Base-by-base conservation (phyloP, 1,140 invertebrate species). In the Zaprionus gabonicus region DNA sequence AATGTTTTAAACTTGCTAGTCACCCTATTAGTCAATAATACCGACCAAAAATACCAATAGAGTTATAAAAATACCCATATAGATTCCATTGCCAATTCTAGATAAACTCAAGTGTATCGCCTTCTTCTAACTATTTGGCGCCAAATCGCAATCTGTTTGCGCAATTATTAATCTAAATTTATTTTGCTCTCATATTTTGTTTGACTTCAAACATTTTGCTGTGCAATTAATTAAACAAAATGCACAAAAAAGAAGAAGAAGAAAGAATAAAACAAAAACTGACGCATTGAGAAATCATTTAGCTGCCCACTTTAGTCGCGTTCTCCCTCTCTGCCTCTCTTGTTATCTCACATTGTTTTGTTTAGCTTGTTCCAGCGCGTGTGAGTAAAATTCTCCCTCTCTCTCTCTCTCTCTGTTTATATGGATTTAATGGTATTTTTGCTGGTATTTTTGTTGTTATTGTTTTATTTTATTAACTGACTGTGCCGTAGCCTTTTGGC, bases 101-200 rank as follows among this genome's bases (percentile, higher is more conserved):
- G 36, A 28, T 66, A 28, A 25, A 28, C 36, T 28, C 6, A 56
- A 56, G 6, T 31, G 10, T 66, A 57, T 31, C 36, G 12, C 2
- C 12, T 5, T 56, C 7, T 36, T 38, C 7, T 38, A 56, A 56
- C 53, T 31, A 58, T 58, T 67, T 67, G 65, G 65, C 64, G 53
- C 64, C 64, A 66, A 64, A 36, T 64, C 46, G 17, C 23, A 56
- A 55, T 31, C 17, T 31, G 3, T 62, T 49, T 5, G 41, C 17
- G 34, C 6, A 25, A 27, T 27, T 31, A 20, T 63, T 12, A 64
- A 64, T 36, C 17, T 20, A 15, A 25, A 10, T 51, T 51, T 56
- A 56, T 66, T 56, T 72, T 83, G 59, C 81, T 81, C 63, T 78
- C 31, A 59, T 67, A 66, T 46, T 51, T 49, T 49, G 49, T 58